phyloP scores from a whole-genome alignment of 2,113 vertebrate species.

The Myxocyprinus asiaticus region DNA sequence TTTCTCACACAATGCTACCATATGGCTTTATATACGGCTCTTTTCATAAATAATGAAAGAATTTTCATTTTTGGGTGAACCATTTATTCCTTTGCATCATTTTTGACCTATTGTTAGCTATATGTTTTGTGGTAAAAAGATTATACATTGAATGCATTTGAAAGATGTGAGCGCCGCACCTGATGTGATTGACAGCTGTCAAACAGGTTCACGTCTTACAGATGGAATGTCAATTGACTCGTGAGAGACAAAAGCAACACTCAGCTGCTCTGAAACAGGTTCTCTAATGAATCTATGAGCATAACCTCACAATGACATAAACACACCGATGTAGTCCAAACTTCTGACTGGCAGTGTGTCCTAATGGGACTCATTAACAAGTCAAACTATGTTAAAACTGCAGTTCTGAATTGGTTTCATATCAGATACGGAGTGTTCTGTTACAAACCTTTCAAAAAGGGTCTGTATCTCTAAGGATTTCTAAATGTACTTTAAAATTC shows the following conservation, averaged over 20 bases:
- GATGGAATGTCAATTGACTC: conserved; percentile 7
- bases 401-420: background rate
- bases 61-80: too few relatives aligned
- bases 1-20: too few relatives aligned
- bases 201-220: background rate
- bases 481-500: background rate
- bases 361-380: background rate
- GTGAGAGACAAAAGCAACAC: too few relatives aligned
- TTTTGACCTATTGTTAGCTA: too few relatives aligned
- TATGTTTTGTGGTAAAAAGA: too few relatives aligned
- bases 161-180: background rate
- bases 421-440: background rate
- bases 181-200: conserved; percentile 21
- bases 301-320: background rate
- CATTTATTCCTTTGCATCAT: too few relatives aligned
- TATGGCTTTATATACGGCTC: too few relatives aligned
- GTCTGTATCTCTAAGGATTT: background rate
- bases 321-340: background rate
- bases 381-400: background rate
- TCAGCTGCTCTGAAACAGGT: conserved; percentile 29
- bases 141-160: too few relatives aligned
- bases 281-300: conserved; percentile 6
- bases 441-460: background rate
- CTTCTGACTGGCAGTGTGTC: too few relatives aligned
- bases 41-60: too few relatives aligned